Evolutionary conservation across 1,140 invertebrate genomes (phyloP).

Genomic region (Mercenaria mercenaria): DNA sequence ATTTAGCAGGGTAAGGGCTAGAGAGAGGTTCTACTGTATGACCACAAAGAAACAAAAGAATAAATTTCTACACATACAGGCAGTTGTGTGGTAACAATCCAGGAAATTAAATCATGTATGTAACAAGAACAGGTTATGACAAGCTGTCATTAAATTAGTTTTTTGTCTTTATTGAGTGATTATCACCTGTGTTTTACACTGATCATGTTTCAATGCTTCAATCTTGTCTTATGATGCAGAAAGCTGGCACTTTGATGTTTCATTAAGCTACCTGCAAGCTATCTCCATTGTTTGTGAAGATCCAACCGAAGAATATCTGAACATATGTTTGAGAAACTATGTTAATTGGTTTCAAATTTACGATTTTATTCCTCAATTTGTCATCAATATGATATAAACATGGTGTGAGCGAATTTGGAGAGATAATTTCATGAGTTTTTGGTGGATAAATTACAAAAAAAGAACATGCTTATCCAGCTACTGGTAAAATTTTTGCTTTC

Average conservation of each 20-base stretch:
- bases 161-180: not conserved
- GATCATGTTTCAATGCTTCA: not conserved
- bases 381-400: not conserved
- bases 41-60: too few species aligned
- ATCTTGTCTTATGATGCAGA: not conserved
- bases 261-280: not conserved
- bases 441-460: not conserved
- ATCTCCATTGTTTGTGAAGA: not conserved
- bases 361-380: not conserved
- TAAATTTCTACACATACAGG: too few species aligned
- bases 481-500: conserved; percentile 6
- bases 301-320: not conserved
- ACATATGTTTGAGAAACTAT: not conserved
- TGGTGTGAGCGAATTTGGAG: not conserved
- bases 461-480: not conserved
- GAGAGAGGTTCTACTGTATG: too few species aligned
- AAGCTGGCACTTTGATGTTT: not conserved
- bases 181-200: not conserved
- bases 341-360: not conserved
- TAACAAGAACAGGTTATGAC: not conserved
- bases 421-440: not conserved
- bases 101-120: too few species aligned
- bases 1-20: too few species aligned
- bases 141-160: not conserved
- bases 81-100: too few species aligned